phyloP scores from a whole-genome alignment of 2,888 invertebrate genomes.

The Sinelater perroti region DNA sequence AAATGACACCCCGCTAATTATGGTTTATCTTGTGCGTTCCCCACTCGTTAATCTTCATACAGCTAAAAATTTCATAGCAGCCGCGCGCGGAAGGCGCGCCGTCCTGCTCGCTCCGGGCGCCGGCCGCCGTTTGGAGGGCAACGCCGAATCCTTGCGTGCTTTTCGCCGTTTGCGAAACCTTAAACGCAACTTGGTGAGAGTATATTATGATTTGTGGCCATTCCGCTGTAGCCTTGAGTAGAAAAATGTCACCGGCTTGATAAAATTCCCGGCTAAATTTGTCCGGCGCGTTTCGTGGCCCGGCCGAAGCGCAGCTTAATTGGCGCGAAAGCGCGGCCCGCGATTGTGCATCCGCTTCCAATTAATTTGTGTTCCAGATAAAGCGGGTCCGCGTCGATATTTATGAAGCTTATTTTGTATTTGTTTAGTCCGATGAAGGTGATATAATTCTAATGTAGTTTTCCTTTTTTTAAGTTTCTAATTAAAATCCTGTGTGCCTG shows the following conservation, averaged over 20 bases:
- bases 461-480: too few relatives aligned
- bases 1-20: slow-evolving; percentile 63
- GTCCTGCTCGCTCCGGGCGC: slow-evolving; percentile 13
- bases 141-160: slow-evolving; percentile 25
- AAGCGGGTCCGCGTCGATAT: too few relatives aligned
- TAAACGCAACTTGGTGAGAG: slow-evolving; percentile 38
- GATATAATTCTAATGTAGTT: too few relatives aligned
- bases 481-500: too few relatives aligned
- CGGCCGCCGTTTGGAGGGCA: not conserved
- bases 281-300: too few relatives aligned
- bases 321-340: too few relatives aligned
- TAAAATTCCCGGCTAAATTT: slow-evolving; percentile 42
- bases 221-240: slow-evolving; percentile 34
- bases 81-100: slow-evolving; percentile 24
- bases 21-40: slow-evolving; percentile 61
- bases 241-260: slow-evolving; percentile 38
- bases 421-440: too few relatives aligned
- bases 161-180: slow-evolving; percentile 30
- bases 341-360: too few relatives aligned
- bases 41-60: slow-evolving; percentile 61
- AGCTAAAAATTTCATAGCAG: slow-evolving; percentile 54
- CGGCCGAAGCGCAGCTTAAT: too few relatives aligned
- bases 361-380: too few relatives aligned
- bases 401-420: too few relatives aligned
- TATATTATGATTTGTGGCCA: slow-evolving; percentile 38